Evolutionary conservation across 2,113 vertebrate species (phyloP).

Genomic region (Trichomycterus rosablanca): DNA sequence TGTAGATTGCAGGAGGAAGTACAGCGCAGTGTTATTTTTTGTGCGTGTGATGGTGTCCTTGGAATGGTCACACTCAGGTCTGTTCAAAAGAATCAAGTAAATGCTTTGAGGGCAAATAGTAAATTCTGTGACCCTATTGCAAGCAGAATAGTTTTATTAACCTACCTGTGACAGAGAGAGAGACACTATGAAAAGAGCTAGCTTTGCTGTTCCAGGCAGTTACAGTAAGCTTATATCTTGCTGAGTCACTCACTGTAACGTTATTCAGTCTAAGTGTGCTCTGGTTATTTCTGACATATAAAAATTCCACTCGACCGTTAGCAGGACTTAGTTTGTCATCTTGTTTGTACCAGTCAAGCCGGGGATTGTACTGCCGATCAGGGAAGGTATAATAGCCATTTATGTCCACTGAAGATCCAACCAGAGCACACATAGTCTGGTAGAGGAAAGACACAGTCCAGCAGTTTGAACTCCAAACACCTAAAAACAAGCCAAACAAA

Average conservation of each 20-base stretch:
- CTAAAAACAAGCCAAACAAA: no score
- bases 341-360: background rate
- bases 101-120: no score
- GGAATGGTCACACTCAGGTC: slow-evolving; percentile 8
- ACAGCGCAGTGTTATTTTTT: background rate
- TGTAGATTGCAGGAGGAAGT: slow-evolving; percentile 3
- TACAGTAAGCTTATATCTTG: background rate
- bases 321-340: background rate
- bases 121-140: no score
- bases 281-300: background rate
- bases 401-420: background rate
- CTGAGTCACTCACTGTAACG: background rate
- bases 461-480: background rate
- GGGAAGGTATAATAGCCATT: background rate
- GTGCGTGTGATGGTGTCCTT: background rate
- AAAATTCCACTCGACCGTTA: background rate
- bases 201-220: background rate
- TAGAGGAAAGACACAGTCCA: background rate
- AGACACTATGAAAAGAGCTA: background rate
- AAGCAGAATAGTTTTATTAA: background rate
- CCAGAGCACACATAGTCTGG: background rate
- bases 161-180: slow-evolving; percentile 19
- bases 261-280: slow-evolving; percentile 13
- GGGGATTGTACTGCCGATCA: background rate
- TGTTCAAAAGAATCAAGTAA: background rate